Base-by-base conservation (phyloP, 1,140 invertebrate species). In the Drosophila dunni region DNA sequence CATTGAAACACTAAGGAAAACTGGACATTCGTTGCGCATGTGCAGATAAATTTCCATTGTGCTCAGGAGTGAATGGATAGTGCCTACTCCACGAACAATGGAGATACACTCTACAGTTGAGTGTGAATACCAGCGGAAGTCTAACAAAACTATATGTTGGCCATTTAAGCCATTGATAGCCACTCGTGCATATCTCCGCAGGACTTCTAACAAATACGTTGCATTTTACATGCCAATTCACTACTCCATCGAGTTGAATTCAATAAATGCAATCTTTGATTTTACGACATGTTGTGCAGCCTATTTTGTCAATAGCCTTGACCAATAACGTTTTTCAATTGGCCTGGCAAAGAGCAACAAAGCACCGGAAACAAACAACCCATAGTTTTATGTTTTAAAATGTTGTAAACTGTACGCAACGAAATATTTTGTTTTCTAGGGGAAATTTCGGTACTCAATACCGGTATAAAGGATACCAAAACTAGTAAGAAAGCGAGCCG, bases 131-230 rank as follows among this genome's bases (percentile, higher is more conserved):
- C 68, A 60, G 83, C 79, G 53, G 79, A 64, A 67, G 75, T 79
- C 75, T 15, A 13, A 53, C 60, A 45, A 44, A 46, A 58, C 50
- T 13, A 50, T 69, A 80, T 75, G 15, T 53, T 38, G 3, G 62
- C 45, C 54, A 85, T 75, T 81, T 77, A 75, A 15, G 36, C 24
- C 20, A 89, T 90, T 90, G 81, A 90, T 75, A 75, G 62, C 67
- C 76, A 85, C 73, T 90, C 81, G 68, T 79, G 79, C 76, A 74
- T 85, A 90, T 79, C 85, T 90, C 85, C 85, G 81, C 85, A 85
- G 81, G 78, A 68, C 65, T 48, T 63, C 74, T 57, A 45, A 24
- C 61, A 67, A 82, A 64, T 78, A 73, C 51, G 53, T 50, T 79
- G 75, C 83, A 82, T 86, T 82, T 80, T 78, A 89, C 69, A 88